These are phyloP conservation scores for Meloidogyne hapla DNA, from an alignment of 1,140 invertebrate genomes.

Conservation along the genomic window DNA sequence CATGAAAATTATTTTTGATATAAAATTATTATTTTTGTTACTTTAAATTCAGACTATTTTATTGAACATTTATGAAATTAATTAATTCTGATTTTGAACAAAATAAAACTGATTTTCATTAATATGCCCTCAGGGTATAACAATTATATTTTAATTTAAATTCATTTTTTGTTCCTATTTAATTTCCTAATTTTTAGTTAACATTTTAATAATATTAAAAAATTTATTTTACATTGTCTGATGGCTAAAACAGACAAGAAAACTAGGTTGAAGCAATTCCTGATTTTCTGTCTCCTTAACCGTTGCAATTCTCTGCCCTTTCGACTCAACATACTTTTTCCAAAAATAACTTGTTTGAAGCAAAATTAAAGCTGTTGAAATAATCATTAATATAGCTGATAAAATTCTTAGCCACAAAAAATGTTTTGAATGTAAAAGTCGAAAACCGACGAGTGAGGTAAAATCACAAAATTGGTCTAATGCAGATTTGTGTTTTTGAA, in stretches of 20 bases:
- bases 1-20: too few species aligned
- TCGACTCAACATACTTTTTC: conserved; percentile 10
- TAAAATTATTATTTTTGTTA: too few species aligned
- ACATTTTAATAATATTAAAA: neutral
- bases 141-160: too few species aligned
- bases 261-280: conserved; percentile 20
- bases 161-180: too few species aligned
- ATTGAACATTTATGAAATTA: too few species aligned
- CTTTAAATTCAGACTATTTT: too few species aligned
- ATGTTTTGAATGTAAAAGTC: conserved; percentile 46
- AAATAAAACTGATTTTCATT: too few species aligned
- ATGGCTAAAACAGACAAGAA: conserved; percentile 40
- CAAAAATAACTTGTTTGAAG: conserved; percentile 28
- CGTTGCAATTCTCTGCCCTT: conserved; percentile 19
- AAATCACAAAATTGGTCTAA: conserved; percentile 51
- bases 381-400: conserved; percentile 17
- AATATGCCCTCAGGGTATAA: too few species aligned
- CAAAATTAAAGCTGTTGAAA: conserved; percentile 27
- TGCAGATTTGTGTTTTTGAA: conserved; percentile 22
- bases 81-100: too few species aligned
- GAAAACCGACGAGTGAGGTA: conserved; percentile 52
- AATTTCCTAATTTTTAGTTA: too few species aligned
- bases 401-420: conserved; percentile 29
- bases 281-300: conserved; percentile 17
- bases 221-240: conserved; percentile 30